Percentiles rank a stretch among this genome's conserved stretches.
These are phyloP conservation scores for Hozukius guyotensis DNA, from an alignment of 2,797 vertebrate species.

Conservation along the genomic window DNA sequence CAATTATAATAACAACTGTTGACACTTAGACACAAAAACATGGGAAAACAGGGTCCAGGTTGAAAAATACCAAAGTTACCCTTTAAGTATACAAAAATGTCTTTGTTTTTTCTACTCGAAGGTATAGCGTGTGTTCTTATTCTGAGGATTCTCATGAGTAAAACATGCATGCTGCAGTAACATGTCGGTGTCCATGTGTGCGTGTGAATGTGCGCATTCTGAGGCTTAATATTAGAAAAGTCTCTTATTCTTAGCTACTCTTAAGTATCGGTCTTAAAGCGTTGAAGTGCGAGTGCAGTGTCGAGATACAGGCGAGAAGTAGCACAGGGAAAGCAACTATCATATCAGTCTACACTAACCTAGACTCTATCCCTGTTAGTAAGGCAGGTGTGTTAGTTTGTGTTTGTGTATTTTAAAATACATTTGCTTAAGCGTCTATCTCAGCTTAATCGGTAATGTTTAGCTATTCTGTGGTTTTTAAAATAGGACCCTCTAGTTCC, in stretches of 20 bases:
- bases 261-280: slow-evolving; percentile 43
- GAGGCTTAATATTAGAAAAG: slow-evolving; percentile 43
- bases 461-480: slow-evolving; percentile 32
- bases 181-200: slow-evolving; percentile 16
- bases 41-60: neutral
- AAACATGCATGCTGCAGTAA: slow-evolving; percentile 48
- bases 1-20: neutral
- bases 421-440: slow-evolving; percentile 47
- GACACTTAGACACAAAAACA: neutral
- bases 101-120: slow-evolving; percentile 11
- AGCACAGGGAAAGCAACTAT: slow-evolving; percentile 56
- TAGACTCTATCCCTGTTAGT: slow-evolving; percentile 59
- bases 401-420: slow-evolving; percentile 35
- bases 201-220: slow-evolving; percentile 26
- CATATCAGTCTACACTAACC: slow-evolving; percentile 36
- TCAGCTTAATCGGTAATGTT: slow-evolving; percentile 18
- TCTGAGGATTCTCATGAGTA: slow-evolving; percentile 21
- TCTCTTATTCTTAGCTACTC: slow-evolving; percentile 40
- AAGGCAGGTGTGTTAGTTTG: slow-evolving; percentile 58
- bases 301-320: slow-evolving; percentile 47
- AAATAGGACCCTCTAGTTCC: slow-evolving; percentile 24
- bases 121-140: slow-evolving; percentile 18
- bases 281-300: slow-evolving; percentile 56
- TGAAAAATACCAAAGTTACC: neutral
- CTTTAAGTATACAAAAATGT: slow-evolving; percentile 24